Conservation (phyloP, 1,140 invertebrate genomes). For the Diabrotica undecimpunctata region DNA sequence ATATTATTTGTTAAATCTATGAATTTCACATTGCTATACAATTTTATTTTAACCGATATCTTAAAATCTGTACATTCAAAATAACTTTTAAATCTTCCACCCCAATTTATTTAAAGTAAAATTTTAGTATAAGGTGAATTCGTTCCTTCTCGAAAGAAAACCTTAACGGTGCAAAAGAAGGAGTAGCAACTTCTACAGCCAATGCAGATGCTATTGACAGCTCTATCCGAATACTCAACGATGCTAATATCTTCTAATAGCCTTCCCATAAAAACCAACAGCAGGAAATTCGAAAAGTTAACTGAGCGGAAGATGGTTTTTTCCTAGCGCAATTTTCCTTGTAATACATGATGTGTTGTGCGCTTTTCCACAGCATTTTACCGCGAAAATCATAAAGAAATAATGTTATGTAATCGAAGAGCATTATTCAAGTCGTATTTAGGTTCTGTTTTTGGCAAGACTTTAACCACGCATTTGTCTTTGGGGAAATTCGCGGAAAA, state of each 20-base stretch:
- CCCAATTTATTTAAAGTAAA: no score
- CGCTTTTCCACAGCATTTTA: slow-evolving; percentile 4
- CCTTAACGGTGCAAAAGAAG: not conserved
- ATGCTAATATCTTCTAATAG: slow-evolving; percentile 21
- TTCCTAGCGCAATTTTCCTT: slow-evolving; percentile 18
- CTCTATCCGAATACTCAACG: slow-evolving; percentile 2
- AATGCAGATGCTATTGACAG: slow-evolving; percentile 18
- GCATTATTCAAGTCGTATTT: slow-evolving; percentile 14
- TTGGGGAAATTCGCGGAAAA: slow-evolving; percentile 12
- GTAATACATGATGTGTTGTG: slow-evolving; percentile 18
- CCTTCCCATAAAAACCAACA: slow-evolving; percentile 21
- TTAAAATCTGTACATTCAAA: no score
- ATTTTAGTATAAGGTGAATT: not conserved
- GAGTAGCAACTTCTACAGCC: slow-evolving; percentile 6
- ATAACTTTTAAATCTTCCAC: no score
- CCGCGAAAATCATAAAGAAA: slow-evolving; percentile 14
- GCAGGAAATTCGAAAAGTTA: slow-evolving; percentile 20
- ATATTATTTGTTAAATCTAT: no score
- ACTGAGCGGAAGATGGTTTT: slow-evolving; percentile 16
- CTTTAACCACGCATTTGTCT: slow-evolving; percentile 15
- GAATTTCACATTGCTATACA: no score
- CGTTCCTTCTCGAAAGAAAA: not conserved
- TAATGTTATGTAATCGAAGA: slow-evolving; percentile 18
- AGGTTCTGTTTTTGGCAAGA: slow-evolving; percentile 13
- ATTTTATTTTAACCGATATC: no score